Evolutionary conservation across 2,113 vertebrate species (phyloP), one percentile per base, ranked within the genome.

Genomic region (Paratilapia polleni): DNA sequence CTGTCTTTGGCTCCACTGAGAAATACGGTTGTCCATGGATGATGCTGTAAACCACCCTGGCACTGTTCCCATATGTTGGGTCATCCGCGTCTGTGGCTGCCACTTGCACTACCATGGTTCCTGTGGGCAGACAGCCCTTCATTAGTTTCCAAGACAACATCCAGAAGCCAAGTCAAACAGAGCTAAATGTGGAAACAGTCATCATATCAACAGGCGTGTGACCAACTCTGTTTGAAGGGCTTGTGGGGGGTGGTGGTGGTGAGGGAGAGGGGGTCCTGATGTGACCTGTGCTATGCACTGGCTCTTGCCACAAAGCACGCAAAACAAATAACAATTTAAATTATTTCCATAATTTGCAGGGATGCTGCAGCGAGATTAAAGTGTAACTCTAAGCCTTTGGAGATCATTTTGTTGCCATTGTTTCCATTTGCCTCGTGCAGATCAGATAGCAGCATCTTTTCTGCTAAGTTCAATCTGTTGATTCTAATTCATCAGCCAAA

Each of bases 1-100:
- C 98, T 94, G 98, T 98, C 92, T 98, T 99, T 34, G 98, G 98
- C 81, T 99, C 98, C 95, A 99, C 98, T 0, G 98, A 99, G 95
- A 99, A 99, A 88, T 99, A 99, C 0, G 98, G 98, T 87, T 99
- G 98, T 74, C 98, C 98, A 52, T 99, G 97, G 20, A 98, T 93
- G 92, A 99, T 98, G 90, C 98, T 99, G 95, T 99, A 99, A 64
- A 99, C 96, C 76, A 99, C 98, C 62, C 98, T 95, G 87, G 98
- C 98, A 0, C 98, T 99, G 95, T 98, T 99, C 63, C 98, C 98
- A 0, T 99, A 99, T 0, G 98, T 99, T 12, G 98, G 98, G 81
- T 99, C 98, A 80, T 99, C 98, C 2, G 97, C 98, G 91, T 99
- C 98, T 0, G 98, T 99, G 12, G 98, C 98, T 58, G 97, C 98